Evolutionary conservation across 2,888 invertebrate genomes (phyloP).

Genomic region (Phasia obesa): DNA sequence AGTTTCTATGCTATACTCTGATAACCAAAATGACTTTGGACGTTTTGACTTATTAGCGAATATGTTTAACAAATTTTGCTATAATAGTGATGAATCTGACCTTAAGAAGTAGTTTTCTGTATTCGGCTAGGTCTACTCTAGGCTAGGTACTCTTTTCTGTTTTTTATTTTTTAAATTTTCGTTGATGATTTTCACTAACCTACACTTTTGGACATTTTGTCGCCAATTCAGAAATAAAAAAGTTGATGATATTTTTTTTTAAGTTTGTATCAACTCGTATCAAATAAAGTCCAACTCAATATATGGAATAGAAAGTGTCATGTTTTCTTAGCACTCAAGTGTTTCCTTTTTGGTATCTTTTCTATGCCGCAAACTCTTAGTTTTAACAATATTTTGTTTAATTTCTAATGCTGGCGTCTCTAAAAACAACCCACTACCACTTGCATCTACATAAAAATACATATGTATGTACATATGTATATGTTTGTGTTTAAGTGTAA

Average conservation of each 20-base stretch:
- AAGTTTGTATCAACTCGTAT: constrained; percentile 6
- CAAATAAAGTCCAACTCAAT: constrained; percentile 30
- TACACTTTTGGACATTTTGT: constrained; percentile 66
- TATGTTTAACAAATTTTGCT: too few relatives aligned
- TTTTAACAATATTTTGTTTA: constrained; percentile 45
- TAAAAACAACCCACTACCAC: constrained; percentile 60
- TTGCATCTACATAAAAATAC: constrained; percentile 35
- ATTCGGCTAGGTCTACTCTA: too few relatives aligned
- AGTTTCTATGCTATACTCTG: too few relatives aligned
- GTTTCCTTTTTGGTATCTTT: constrained; percentile 38
- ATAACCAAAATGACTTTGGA: too few relatives aligned
- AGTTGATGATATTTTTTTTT: constrained; percentile 37
- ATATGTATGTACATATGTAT: neutral
- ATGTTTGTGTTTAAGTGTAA: neutral
- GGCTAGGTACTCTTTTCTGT: too few relatives aligned
- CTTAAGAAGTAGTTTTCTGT: too few relatives aligned
- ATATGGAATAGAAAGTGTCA: constrained; percentile 67
- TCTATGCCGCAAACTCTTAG: constrained; percentile 52
- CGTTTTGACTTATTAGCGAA: too few relatives aligned
- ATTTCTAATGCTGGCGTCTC: constrained; percentile 64
- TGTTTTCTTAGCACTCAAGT: constrained; percentile 60
- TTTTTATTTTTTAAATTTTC: constrained; percentile 2
- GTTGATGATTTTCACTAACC: constrained; percentile 50
- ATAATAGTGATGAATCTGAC: too few relatives aligned
- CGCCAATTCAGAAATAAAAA: constrained; percentile 60